Evolutionary conservation across 2,888 invertebrate species (phyloP), one percentile per base, ranked within the genome.

Genomic region (Hyalella azteca): DNA sequence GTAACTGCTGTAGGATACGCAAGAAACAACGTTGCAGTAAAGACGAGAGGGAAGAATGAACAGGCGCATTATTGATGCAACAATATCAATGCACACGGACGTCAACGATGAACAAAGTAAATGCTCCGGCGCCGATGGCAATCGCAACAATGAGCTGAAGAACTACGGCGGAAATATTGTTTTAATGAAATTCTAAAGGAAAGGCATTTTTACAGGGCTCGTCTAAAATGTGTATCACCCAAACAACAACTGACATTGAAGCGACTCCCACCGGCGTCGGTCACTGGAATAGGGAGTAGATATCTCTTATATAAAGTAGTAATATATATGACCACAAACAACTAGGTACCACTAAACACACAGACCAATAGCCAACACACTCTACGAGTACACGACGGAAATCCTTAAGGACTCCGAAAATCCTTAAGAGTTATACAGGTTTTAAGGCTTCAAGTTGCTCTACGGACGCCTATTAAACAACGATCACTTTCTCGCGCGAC

Each of bases 291-390:
- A 60, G 36, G 36, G 45, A n/a, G 60, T 60, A 36, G 36, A 60
- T 60, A 36, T 60, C 29, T 60, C 60, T 60, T 60, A 60, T 60
- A 60, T 60, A 60, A 60, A 60, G 60, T 60, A 60, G 32, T 60
- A 60, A 36, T 60, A 60, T 60, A 60, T 60, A 60, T 60, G 60
- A 36, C 60, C 60, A 60, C 60, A 60, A 60, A 60, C 60, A 60
- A 36, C 60, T 60, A 60, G 36, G 32, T 60, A 60, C 60, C 60
- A 60, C 36, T 60, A 60, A 45, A 32, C 36, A 60, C 60, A 60
- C 36, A 19, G 60, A 60, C 60, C 32, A 60, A 60, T 19, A 26
- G 32, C 60, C 7, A 60, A 60, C 54, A 60, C 60, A 60, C 36
- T 60, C 19, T 29, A 36, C n/a, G 32, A 60, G 60, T 36, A 60